Evolutionary conservation across 2,113 vertebrate genomes (phyloP).

Genomic region (Pelmatolapia mariae): DNA sequence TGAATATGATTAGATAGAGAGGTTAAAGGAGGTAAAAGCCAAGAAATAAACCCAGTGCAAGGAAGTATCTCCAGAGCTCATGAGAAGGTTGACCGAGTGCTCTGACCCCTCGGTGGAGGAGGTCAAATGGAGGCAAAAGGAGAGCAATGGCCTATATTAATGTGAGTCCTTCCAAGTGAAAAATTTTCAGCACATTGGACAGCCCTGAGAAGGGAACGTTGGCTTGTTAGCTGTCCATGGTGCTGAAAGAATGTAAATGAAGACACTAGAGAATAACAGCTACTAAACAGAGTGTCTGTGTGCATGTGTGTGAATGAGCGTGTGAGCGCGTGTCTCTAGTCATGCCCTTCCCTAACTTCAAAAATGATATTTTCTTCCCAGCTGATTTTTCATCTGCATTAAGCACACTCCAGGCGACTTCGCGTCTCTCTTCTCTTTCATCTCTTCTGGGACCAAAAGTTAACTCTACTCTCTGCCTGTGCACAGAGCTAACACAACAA

Average conservation of each 20-base stretch:
- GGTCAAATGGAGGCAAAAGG: neutral
- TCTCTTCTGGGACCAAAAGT: neutral
- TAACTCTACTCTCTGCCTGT: neutral
- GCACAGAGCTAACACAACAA: neutral
- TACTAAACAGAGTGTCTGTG: neutral
- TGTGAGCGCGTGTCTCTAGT: neutral
- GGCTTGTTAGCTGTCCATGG: constrained; percentile 5
- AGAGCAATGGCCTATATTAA: neutral
- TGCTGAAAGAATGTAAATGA: constrained; percentile 1
- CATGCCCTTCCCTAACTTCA: neutral
- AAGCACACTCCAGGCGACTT: neutral
- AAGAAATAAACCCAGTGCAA: neutral
- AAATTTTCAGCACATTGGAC: constrained; percentile 13
- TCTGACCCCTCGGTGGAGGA: neutral
- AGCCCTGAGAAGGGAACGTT: neutral
- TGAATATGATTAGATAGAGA: neutral
- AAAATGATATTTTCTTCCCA: neutral
- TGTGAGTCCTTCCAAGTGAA: neutral
- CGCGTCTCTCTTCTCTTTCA: neutral
- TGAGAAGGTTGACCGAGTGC: neutral
- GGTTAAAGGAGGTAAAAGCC: neutral
- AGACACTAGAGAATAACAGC: neutral
- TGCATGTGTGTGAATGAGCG: neutral
- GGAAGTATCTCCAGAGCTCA: neutral
- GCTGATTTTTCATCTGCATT: neutral